phyloP scores from a whole-genome alignment of 2,113 vertebrate species.

The Cinclus mexicanus region DNA sequence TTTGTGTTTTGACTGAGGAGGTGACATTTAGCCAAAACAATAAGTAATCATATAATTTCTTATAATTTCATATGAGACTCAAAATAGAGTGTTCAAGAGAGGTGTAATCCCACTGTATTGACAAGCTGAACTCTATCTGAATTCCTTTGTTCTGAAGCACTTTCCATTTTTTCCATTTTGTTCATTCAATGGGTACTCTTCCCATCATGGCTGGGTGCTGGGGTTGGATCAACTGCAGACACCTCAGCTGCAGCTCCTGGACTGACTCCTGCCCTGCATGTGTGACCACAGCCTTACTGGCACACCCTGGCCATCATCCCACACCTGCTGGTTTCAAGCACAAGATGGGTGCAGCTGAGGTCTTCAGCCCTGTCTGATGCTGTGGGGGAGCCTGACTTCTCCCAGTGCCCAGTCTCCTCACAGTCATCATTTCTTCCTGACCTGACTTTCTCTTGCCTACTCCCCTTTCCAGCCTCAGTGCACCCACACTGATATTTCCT shows the following conservation, averaged over 20 bases:
- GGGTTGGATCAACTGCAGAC: not conserved
- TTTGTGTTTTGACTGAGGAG: not conserved
- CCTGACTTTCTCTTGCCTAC: not conserved
- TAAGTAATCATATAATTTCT: not conserved
- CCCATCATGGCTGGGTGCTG: accelerated
- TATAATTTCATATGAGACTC: not conserved
- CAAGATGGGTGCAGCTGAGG: not conserved
- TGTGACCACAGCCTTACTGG: not conserved
- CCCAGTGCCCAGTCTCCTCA: not conserved
- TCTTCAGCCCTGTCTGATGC: not conserved
- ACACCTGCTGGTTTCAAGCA: not conserved
- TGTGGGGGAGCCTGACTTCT: not conserved
- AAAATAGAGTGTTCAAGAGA: not conserved
- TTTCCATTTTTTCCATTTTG: not conserved
- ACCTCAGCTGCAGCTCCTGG: not conserved
- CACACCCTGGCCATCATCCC: not conserved
- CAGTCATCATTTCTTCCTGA: not conserved
- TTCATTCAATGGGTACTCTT: accelerated
- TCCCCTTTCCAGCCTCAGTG: not conserved
- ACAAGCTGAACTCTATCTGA: not conserved
- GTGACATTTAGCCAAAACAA: not conserved
- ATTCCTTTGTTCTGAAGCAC: not conserved
- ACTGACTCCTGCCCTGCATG: accelerated
- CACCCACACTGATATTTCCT: not conserved
- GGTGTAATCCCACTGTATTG: not conserved